Evolutionary conservation across 2,797 vertebrate species (phyloP).

Genomic region (Nannoperca australis): DNA sequence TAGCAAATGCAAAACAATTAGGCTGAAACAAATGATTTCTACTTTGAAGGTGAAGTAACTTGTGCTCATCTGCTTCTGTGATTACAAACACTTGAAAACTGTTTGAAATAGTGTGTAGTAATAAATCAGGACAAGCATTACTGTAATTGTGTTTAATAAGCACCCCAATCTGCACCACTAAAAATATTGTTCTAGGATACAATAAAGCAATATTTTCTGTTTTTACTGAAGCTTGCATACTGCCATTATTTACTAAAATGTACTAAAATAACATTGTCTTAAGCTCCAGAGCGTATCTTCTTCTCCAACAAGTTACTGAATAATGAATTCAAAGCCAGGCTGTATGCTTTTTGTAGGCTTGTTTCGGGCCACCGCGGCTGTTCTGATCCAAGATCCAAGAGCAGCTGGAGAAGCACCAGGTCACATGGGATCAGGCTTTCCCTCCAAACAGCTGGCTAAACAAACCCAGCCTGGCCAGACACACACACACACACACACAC

Average conservation of each 20-base stretch:
- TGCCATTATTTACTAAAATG: background rate
- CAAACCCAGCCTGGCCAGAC: background rate
- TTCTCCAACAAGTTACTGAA: background rate
- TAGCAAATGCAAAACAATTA: background rate
- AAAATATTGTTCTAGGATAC: background rate
- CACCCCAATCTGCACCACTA: background rate
- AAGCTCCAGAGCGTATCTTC: background rate
- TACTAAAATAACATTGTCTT: background rate
- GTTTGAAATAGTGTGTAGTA: background rate
- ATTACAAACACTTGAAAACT: conserved; percentile 19
- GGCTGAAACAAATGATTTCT: conserved; percentile 21
- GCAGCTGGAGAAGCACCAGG: conserved; percentile 87
- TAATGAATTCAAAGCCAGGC: background rate
- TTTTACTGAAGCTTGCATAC: background rate
- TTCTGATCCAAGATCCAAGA: conserved; percentile 82
- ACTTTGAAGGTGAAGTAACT: conserved; percentile 13
- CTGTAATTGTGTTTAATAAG: background rate
- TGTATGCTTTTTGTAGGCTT: background rate
- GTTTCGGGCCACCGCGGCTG: too few species aligned
- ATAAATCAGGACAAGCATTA: conserved; percentile 20
- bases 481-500: conserved; percentile 39
- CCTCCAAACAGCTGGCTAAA: conserved; percentile 85
- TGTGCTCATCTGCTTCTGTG: conserved; percentile 23
- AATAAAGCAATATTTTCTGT: background rate
- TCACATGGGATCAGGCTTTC: conserved; percentile 83